A percentile compares a stretch with the other conserved stretches of the same genome.
Conservation (phyloP, 2,113 vertebrate genomes). For the Mixornis gularis region DNA sequence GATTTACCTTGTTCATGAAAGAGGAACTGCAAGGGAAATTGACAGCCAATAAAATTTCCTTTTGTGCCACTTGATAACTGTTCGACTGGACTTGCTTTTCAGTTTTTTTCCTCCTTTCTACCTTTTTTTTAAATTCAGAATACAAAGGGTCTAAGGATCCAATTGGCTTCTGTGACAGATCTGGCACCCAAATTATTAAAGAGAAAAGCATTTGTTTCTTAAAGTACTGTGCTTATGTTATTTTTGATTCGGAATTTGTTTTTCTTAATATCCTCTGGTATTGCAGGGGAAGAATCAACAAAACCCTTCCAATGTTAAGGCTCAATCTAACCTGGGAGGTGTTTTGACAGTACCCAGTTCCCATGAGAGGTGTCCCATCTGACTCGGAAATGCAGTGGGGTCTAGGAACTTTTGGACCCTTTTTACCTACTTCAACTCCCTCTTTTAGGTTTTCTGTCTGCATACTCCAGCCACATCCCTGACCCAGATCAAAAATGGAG, state of each 20-base stretch:
- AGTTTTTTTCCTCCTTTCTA: neutral
- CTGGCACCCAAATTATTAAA: neutral
- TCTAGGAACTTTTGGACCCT: neutral
- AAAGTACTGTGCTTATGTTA: neutral
- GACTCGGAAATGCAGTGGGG: neutral
- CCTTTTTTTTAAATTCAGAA: neutral
- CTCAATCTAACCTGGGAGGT: neutral
- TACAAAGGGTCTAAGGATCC: neutral
- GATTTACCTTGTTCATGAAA: neutral
- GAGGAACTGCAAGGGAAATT: neutral
- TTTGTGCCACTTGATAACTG: neutral
- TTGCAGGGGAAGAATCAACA: neutral
- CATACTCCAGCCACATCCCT: neutral
- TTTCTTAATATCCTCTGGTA: neutral
- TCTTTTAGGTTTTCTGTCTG: neutral
- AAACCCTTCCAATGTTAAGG: neutral
- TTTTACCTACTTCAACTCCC: neutral
- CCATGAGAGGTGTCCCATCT: neutral
- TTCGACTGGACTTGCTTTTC: neutral
- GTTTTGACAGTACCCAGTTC: neutral
- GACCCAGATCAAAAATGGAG: rapidly evolving
- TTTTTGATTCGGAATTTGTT: neutral
- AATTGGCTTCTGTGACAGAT: neutral
- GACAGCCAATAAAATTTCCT: neutral
- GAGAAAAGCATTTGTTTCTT: neutral